Percentiles rank a stretch among this genome's conserved stretches.
Conservation (phyloP, 1,140 invertebrate species). For the Ooceraea biroi region DNA sequence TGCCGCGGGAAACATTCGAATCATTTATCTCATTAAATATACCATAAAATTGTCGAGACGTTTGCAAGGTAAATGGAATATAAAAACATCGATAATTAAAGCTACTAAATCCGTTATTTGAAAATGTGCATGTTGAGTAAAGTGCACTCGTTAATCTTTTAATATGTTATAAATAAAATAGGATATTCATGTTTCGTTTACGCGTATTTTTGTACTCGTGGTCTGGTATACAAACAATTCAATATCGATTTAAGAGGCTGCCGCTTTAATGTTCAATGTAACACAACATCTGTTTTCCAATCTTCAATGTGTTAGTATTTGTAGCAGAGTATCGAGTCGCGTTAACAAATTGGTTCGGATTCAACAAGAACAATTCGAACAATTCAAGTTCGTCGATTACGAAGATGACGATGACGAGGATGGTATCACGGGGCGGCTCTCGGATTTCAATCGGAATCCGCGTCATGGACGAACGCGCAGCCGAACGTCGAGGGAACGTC, state of each 20-base stretch:
- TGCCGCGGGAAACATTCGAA: neutral
- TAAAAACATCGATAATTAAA: neutral
- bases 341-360: conserved; percentile 26
- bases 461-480: conserved; percentile 46
- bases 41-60: neutral
- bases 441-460: conserved; percentile 63
- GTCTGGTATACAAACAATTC: neutral
- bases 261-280: neutral
- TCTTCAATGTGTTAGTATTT: conserved; percentile 25
- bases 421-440: conserved; percentile 15
- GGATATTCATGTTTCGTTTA: neutral
- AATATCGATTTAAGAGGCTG: neutral
- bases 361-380: neutral
- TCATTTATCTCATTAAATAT: neutral
- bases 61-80: neutral
- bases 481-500: conserved; percentile 54
- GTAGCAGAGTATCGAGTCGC: conserved; percentile 27
- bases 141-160: neutral
- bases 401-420: neutral
- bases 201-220: no score
- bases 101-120: neutral
- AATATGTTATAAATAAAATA: neutral
- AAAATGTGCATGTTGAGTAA: neutral
- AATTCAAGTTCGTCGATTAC: conserved; percentile 42
- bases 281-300: neutral